Conservation (phyloP, 2,888 invertebrate species). For the Drosophila prostipennis region DNA sequence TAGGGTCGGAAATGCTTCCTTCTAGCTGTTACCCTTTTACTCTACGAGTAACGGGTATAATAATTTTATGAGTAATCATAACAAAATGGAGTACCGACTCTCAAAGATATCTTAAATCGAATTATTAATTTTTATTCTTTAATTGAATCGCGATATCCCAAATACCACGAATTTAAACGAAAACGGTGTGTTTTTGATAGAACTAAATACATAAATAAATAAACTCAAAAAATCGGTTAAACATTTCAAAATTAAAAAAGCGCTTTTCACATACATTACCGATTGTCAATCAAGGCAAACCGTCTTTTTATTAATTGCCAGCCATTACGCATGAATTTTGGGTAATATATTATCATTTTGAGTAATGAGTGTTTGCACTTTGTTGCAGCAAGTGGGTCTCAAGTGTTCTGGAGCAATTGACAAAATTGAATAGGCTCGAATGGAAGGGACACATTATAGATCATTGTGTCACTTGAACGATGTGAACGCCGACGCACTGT, state of each 20-base stretch:
- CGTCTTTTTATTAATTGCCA: conserved; percentile 60
- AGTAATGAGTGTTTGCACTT: conserved; percentile 62
- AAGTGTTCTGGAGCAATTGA: conserved; percentile 31
- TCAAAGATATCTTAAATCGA: no score
- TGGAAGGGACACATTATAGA: conserved; percentile 60
- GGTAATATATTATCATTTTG: conserved; percentile 46
- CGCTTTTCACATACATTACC: conserved; percentile 40
- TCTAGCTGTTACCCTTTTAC: no score
- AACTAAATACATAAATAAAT: no score
- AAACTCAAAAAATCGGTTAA: neutral
- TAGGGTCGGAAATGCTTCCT: no score
- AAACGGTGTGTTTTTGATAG: no score
- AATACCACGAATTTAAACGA: no score
- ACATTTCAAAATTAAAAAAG: conserved; percentile 1
- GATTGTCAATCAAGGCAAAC: conserved; percentile 24
- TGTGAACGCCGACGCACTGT: conserved; percentile 66
- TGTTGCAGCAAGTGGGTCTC: conserved; percentile 21
- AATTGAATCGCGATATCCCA: no score
- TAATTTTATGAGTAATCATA: no score
- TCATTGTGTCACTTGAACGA: conserved; percentile 64
- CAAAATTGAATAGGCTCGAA: conserved; percentile 48
- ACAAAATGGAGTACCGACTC: no score
- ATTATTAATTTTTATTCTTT: no score
- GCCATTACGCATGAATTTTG: conserved; percentile 55
- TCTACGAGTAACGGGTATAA: no score